phyloP scores from a whole-genome alignment of 37 sponge, comb jelly and placozoan genomes.

The Ephydatia muelleri region DNA sequence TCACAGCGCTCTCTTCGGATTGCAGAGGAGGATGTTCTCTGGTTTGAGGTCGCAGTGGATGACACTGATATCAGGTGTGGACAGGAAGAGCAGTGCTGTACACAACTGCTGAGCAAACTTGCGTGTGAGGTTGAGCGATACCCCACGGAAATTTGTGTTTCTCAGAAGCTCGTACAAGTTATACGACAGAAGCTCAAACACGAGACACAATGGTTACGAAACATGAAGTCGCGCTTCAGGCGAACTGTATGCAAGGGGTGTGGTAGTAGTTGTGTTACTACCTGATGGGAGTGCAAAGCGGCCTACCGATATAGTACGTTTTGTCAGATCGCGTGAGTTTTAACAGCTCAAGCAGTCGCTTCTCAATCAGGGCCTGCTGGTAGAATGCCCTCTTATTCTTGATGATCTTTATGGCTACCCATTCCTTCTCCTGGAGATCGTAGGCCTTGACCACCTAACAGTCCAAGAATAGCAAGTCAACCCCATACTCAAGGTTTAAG shows the following conservation, averaged over 20 bases:
- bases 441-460: constrained; percentile 96
- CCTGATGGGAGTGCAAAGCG: background rate
- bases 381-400: constrained; percentile 94
- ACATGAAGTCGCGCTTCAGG: constrained; percentile 86
- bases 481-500: background rate
- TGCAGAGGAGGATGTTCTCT: constrained; percentile 97
- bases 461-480: background rate
- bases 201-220: constrained; percentile 93
- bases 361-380: constrained; percentile 95
- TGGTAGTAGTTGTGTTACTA: background rate
- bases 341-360: constrained; percentile 84
- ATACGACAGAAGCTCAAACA: constrained; percentile 98
- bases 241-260: too few species aligned
- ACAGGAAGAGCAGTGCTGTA: constrained; percentile 93
- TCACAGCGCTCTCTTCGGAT: constrained; percentile 95
- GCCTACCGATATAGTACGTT: constrained; percentile 89
- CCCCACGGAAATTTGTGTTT: constrained; percentile 98
- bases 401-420: constrained; percentile 96
- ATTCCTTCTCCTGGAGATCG: constrained; percentile 77
- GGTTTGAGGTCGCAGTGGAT: constrained; percentile 99
- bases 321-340: constrained; percentile 69
- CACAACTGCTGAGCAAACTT: constrained; percentile 98
- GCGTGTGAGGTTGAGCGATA: constrained; percentile 94
- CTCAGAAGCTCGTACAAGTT: constrained; percentile 95
- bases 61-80: constrained; percentile 83